phyloP scores from a whole-genome alignment of 2,888 invertebrate species.

The Caenorhabditis angaria region DNA sequence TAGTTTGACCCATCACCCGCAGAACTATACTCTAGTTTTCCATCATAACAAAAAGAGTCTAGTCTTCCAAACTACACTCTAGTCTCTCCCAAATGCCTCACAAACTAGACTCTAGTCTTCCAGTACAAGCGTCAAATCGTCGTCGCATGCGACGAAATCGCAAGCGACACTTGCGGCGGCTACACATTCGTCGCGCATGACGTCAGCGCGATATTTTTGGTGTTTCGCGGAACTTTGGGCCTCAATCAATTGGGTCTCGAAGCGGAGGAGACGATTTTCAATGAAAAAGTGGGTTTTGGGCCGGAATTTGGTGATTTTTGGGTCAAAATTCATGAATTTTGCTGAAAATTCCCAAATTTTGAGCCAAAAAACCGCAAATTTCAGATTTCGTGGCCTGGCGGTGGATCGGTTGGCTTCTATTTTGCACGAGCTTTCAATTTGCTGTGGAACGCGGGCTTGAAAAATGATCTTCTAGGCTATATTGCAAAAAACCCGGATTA shows the following conservation, averaged over 20 bases:
- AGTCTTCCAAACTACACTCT: no score
- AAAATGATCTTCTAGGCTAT: slow-evolving; percentile 21
- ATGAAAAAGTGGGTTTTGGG: slow-evolving; percentile 25
- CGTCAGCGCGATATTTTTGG: slow-evolving; percentile 45
- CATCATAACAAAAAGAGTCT: no score
- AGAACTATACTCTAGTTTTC: no score
- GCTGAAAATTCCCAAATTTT: slow-evolving; percentile 7
- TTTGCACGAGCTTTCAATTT: slow-evolving; percentile 47
- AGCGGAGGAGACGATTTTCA: slow-evolving; percentile 33
- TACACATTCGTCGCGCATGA: not conserved
- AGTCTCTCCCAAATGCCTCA: no score
- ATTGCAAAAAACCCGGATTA: slow-evolving; percentile 42
- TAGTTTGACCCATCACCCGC: no score
- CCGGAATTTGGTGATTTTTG: not conserved
- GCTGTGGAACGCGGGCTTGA: slow-evolving; percentile 42
- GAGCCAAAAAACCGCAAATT: slow-evolving; percentile 1
- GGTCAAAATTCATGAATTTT: not conserved
- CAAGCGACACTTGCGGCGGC: not conserved
- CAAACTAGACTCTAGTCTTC: no score
- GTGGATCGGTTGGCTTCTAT: slow-evolving; percentile 33
- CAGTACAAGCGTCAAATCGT: not conserved
- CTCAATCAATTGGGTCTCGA: slow-evolving; percentile 42
- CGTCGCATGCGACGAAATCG: not conserved
- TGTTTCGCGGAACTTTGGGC: slow-evolving; percentile 43
- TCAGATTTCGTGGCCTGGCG: slow-evolving; percentile 38